Evolutionary conservation across 2,888 invertebrate genomes (phyloP), one percentile per base, ranked within the genome.

Genomic region (Ganaspis brasiliensis): DNA sequence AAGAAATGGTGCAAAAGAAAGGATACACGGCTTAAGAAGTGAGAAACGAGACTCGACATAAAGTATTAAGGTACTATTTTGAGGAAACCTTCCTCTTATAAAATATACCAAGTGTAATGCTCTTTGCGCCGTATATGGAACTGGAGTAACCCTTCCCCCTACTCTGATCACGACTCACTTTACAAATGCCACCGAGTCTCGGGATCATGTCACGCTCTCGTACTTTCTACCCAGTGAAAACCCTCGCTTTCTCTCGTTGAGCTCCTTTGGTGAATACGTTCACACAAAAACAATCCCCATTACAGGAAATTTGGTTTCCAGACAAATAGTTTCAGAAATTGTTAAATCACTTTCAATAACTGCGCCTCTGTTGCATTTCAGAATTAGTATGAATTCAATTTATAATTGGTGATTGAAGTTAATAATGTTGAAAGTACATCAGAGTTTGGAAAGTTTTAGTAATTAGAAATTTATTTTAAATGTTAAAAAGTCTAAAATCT

Each of bases 21-120:
- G 74, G 72, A 77, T 70, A 24, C 52, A 72, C 56, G 45, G 52
- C 73, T 73, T 76, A 55, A 73, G 74, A 67, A 72, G 26, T 24
- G 74, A 75, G 76, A 70, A 52, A 63, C 31, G 45, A 57, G 56
- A 26, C 61, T 75, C 59, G 71, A 70, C 75, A 70, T 80, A 74
- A 80, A 79, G 78, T 79, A 82, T 80, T 75, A 80, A 78, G 79
- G 78, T 37, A 73, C 73, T 82, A 79, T 80, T 81, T 80, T 77
- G 77, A 80, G 74, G 73, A 73, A 63, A 63, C 72, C 73, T 55
- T 74, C 73, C 59, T 74, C 74, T 79, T 74, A 72, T 78, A 74
- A 79, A 80, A 75, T 77, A 78, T 59, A 72, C 61, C 76, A 73
- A 75, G 73, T 74, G 73, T 76, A 79, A 80, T 78, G 35, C 75